Evolutionary conservation across 2,888 invertebrate genomes (phyloP), one percentile per base, ranked within the genome.

Genomic region (Drosophila mimetica): DNA sequence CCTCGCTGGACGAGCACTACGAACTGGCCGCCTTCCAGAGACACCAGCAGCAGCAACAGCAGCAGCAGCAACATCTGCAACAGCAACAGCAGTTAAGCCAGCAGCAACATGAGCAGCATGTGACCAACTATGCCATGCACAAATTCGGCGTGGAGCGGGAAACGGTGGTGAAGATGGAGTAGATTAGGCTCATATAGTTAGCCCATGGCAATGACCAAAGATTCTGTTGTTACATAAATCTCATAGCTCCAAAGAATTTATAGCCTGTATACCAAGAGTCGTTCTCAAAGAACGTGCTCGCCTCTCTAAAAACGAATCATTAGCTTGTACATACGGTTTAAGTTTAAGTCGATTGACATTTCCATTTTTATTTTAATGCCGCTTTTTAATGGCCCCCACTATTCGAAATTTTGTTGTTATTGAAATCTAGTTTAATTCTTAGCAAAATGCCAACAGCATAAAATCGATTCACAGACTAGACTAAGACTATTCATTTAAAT

Each of bases 121-220:
- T 90, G 64, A 61, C 78, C 47, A 83, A 74, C 72, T 82, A 89
- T 50, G 88, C 90, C 9, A 71, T 90, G 64, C 86, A 90, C 7
- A 90, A 90, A 64, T 88, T 90, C 39, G 75, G 72, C 42, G 71
- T 69, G 46, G 91, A 91, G 39, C 88, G 91, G 28, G 89, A 90
- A 30, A 80, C 91, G n/a, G 88, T 90, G 46, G 91, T 92, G 25
- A 92, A 92, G 82, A 89, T 90, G 86, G 92, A 92, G 69, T 91
- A 76, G n/a, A n/a, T n/a, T n/a, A n/a, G n/a, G n/a, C n/a, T n/a
- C n/a, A n/a, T n/a, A n/a, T n/a, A n/a, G n/a, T n/a, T n/a, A n/a
- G n/a, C n/a, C n/a, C n/a, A n/a, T n/a, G n/a, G n/a, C n/a, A n/a
- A n/a, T n/a, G n/a, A 85, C 87, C 88, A 85, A 85, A 89, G 83